Percentiles rank a stretch among this genome's conserved stretches.
phyloP scores from a whole-genome alignment of 2,113 vertebrate genomes.

The Epinephelus lanceolatus region DNA sequence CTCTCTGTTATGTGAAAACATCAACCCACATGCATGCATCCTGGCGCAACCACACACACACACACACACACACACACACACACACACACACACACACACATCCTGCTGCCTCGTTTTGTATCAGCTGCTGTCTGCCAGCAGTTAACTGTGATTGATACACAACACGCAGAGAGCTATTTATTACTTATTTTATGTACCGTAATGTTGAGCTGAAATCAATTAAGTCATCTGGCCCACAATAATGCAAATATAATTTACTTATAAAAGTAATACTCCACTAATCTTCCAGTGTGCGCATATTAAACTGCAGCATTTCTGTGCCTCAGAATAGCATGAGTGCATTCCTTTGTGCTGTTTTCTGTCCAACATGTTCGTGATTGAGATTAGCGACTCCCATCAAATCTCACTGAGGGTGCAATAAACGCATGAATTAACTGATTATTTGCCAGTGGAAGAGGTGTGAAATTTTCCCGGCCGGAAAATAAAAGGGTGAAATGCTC shows the following conservation, averaged over 20 bases:
- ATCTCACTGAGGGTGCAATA: not conserved
- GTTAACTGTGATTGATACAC: conserved; percentile 13
- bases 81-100: conserved; percentile 9
- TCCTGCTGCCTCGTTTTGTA: not conserved
- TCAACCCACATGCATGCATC: conserved; percentile 6
- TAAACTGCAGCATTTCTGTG: not conserved
- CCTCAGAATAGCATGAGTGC: not conserved
- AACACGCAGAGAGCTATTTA: not conserved
- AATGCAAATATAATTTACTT: not conserved
- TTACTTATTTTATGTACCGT: not conserved
- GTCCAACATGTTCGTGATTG: not conserved
- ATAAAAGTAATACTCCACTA: not conserved
- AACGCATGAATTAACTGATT: conserved; percentile 19
- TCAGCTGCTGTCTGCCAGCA: not conserved
- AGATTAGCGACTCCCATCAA: conserved; percentile 1
- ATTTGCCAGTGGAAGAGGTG: conserved; percentile 17
- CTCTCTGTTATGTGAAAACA: conserved; percentile 39
- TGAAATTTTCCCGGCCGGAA: conserved; percentile 7
- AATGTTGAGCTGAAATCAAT: conserved; percentile 3
- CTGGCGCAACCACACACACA: not conserved
- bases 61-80: conserved; percentile 6
- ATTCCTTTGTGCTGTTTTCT: not conserved
- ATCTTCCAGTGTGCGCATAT: not conserved
- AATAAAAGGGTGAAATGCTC: conserved; percentile 22
- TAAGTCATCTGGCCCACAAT: not conserved